Evolutionary conservation across 2,888 invertebrate genomes (phyloP).

Genomic region (Nomada lathburiana): DNA sequence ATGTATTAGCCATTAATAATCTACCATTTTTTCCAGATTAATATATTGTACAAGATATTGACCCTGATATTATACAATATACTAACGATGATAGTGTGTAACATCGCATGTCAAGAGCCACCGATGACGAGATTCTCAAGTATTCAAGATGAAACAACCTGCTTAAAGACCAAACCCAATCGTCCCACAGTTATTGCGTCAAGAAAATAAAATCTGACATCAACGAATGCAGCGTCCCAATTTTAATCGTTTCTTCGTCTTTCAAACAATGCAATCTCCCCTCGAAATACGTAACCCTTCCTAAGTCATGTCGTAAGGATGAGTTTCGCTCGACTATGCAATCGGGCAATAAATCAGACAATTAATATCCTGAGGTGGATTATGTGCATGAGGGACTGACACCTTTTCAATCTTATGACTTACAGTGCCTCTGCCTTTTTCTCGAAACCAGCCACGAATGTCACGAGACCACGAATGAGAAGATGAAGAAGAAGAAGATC

Average conservation of each 20-base stretch:
- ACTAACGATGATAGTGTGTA: background rate
- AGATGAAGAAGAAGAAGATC: constrained; percentile 22
- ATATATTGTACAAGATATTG: background rate
- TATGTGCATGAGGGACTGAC: constrained; percentile 12
- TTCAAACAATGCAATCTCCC: background rate
- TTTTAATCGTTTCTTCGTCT: constrained; percentile 28
- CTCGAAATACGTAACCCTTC: background rate
- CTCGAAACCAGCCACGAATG: constrained; percentile 43
- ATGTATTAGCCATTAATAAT: too few species aligned
- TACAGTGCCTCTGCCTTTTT: constrained; percentile 29
- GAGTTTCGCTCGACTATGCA: constrained; percentile 22
- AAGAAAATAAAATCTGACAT: background rate
- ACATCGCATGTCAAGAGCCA: background rate
- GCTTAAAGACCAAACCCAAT: background rate
- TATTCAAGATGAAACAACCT: background rate
- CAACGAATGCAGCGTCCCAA: background rate
- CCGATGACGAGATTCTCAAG: background rate
- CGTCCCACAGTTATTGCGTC: background rate
- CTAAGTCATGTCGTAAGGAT: constrained; percentile 10
- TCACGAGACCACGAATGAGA: constrained; percentile 34
- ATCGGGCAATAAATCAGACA: constrained; percentile 35
- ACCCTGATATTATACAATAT: background rate
- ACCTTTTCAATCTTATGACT: constrained; percentile 22
- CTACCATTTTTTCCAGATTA: too few species aligned
- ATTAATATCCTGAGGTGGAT: constrained; percentile 43